These are phyloP conservation scores for Lagodon rhomboides DNA, from an alignment of 2,797 vertebrate genomes.

Conservation along the genomic window DNA sequence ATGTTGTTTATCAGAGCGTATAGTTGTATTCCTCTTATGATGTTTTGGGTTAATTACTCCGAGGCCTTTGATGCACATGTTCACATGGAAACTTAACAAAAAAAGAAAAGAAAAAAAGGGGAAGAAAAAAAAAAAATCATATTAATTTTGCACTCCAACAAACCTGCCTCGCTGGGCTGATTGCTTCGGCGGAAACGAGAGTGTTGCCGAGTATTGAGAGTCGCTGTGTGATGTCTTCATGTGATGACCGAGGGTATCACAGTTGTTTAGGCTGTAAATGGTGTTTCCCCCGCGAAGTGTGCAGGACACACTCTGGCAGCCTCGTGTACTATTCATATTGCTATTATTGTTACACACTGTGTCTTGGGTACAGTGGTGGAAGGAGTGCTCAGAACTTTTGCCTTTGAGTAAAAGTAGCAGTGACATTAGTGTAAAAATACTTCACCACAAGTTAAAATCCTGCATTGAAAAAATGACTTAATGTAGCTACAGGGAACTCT, in stretches of 20 bases:
- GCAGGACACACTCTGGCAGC: conserved; percentile 15
- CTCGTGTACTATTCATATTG: neutral
- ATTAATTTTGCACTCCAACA: conserved; percentile 75
- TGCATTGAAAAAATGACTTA: no score
- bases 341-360: neutral
- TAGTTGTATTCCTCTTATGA: conserved; percentile 77
- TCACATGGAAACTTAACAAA: conserved; percentile 55
- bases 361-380: neutral
- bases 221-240: conserved; percentile 44
- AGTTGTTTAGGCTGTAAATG: conserved; percentile 34
- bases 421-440: no score
- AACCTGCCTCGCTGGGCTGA: conserved; percentile 63
- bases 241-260: conserved; percentile 23
- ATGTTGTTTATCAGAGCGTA: conserved; percentile 81
- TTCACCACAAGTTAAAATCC: no score
- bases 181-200: conserved; percentile 57
- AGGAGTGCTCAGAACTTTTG: no score
- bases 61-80: conserved; percentile 72
- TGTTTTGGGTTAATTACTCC: conserved; percentile 79
- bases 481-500: no score
- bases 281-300: conserved; percentile 17
- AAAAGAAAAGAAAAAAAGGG: conserved; percentile 24
- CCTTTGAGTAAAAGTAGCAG: no score
- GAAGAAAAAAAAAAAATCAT: conserved; percentile 18
- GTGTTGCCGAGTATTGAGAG: conserved; percentile 32